phyloP scores from a whole-genome alignment of 92 coral and sea anemone genomes.

The Phenganax marumi region DNA sequence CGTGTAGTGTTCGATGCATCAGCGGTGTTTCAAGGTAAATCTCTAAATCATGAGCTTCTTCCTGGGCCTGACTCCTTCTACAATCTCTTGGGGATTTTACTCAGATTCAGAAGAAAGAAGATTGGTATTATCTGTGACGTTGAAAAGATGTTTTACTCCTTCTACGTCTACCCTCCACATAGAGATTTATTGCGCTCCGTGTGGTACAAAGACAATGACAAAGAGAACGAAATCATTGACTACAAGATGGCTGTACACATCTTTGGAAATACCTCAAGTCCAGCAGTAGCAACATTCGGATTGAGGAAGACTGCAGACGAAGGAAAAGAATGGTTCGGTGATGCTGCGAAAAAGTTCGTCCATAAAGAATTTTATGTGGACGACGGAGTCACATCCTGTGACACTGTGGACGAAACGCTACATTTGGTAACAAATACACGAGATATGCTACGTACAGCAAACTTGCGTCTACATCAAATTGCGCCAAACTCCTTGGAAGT shows the following conservation, averaged over 20 bases:
- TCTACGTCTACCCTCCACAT: constrained; percentile 54
- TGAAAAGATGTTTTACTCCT: constrained; percentile 60
- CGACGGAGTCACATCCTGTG: constrained; percentile 43
- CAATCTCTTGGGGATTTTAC: constrained; percentile 56
- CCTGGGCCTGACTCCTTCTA: constrained; percentile 54
- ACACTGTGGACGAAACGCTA: constrained; percentile 32
- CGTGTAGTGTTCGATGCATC: constrained; percentile 4
- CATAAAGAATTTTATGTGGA: constrained; percentile 37
- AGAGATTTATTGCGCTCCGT: constrained; percentile 35
- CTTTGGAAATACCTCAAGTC: constrained; percentile 48
- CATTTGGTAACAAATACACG: constrained; percentile 38
- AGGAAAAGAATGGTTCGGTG: constrained; percentile 26
- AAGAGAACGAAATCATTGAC: constrained; percentile 4
- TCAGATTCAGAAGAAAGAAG: constrained; percentile 56
- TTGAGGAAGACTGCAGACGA: constrained; percentile 37
- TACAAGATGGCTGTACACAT: constrained; percentile 5
- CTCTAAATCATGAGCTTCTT: constrained; percentile 58
- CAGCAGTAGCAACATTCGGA: constrained; percentile 45
- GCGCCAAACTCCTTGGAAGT: constrained; percentile 17
- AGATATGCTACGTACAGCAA: constrained; percentile 46
- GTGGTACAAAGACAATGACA: constrained; percentile 10
- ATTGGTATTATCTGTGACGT: constrained; percentile 60
- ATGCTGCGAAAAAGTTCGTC: constrained; percentile 18
- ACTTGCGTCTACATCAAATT: constrained; percentile 30
- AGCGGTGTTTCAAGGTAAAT: constrained; percentile 43